phyloP scores from a whole-genome alignment of 1,140 invertebrate species.

The Caenorhabditis latens region DNA sequence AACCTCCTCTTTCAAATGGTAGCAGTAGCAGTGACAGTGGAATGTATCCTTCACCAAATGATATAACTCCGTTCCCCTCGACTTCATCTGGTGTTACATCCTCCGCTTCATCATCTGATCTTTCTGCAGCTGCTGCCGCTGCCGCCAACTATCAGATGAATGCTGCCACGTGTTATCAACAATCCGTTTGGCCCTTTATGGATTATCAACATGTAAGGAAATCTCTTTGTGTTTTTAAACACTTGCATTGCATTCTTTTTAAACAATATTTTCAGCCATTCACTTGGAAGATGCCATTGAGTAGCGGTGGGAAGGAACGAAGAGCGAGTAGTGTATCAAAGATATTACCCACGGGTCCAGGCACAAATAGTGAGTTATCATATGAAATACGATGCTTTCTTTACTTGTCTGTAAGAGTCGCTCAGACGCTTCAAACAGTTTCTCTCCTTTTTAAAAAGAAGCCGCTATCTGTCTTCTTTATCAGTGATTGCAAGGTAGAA shows the following conservation, averaged over 20 bases:
- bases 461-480: constrained; percentile 46
- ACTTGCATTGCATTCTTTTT: neutral
- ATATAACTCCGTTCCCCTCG: constrained; percentile 28
- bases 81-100: neutral
- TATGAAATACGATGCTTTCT: neutral
- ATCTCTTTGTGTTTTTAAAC: neutral
- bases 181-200: constrained; percentile 32
- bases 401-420: neutral
- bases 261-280: constrained; percentile 1
- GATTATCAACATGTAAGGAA: constrained; percentile 24
- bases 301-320: neutral
- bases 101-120: constrained; percentile 9
- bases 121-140: constrained; percentile 1
- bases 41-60: constrained; percentile 43
- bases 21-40: constrained; percentile 43
- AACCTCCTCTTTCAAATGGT: constrained; percentile 25
- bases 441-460: neutral
- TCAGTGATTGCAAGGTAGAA: constrained; percentile 4
- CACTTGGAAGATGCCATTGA: constrained; percentile 18
- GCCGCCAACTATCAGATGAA: constrained; percentile 39
- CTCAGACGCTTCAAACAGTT: neutral
- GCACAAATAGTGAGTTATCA: constrained; percentile 66
- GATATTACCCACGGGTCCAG: constrained; percentile 63
- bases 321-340: neutral
- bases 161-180: constrained; percentile 18